Evolutionary conservation across 1,140 invertebrate genomes (phyloP), one percentile per base, ranked within the genome.

Genomic region (Apolygus lucorum): DNA sequence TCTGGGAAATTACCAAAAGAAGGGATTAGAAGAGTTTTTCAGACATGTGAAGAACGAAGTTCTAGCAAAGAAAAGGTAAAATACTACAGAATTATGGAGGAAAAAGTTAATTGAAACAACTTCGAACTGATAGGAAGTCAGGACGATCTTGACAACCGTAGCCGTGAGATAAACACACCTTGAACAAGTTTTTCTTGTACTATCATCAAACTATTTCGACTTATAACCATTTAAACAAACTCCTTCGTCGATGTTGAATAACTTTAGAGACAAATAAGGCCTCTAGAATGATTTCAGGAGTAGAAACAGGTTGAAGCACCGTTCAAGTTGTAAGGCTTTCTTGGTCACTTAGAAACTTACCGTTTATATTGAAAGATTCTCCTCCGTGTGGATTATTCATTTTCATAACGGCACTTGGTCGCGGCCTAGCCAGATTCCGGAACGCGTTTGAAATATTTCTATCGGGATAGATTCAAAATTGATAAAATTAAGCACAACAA

Each of bases 1-100:
- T 96, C 93, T 95, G 84, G 69, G 90, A 90, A 68, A 68, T 27
- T 72, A 42, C 54, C 11, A 59, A 17, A 11, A 1, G 49, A 63
- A 28, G 21, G n/a, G 22, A n/a, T 8, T 49, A 2, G 42, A 14
- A 24, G 21, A 63, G 52, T 63, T 25, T 28, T 22, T 13, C 29
- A 67, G 52, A 49, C 22, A 14, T 14, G 0, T 13, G 21, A 24
- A 62, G 17, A 29, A 63, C n/a, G n/a, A 28, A 4, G 1, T 2
- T 28, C 54, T 22, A 11, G 42, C 25, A 24, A 28, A 64, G 1
- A 64, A 27, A 69, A 65, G 21, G 1, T 52, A 64, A 1, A 17
- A 17, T 1, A 26, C 21, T 1, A 1, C 42, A 22, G 13, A 54
- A 52, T 13, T 1, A 65, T 8, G 42, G 1, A 62, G 22, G 8